A percentile compares a stretch with the other conserved stretches of the same genome.
Conservation (phyloP, 2,113 vertebrate genomes). For the Rattus norvegicus region DNA sequence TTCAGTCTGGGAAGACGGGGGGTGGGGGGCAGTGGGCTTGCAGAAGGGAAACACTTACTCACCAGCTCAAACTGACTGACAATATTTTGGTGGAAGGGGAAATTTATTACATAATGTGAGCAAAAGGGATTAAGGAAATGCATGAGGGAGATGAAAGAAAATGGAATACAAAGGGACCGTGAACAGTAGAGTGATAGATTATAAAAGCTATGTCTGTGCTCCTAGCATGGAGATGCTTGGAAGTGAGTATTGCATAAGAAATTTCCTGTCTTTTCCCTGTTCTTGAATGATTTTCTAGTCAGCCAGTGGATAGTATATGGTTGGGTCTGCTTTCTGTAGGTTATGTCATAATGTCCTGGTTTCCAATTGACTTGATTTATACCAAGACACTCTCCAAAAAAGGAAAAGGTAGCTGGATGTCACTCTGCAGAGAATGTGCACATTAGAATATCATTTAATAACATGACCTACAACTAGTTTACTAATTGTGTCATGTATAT, state of each 20-base stretch:
- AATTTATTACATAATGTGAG: conserved; percentile 2
- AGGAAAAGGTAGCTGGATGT: background rate
- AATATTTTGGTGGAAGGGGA: background rate
- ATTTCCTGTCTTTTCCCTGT: background rate
- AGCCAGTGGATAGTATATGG: background rate
- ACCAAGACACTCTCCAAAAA: background rate
- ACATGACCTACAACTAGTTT: conserved; percentile 4
- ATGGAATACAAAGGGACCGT: background rate
- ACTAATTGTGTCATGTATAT: background rate
- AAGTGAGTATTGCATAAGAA: background rate
- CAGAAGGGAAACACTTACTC: background rate
- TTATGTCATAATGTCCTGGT: background rate
- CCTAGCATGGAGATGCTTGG: background rate
- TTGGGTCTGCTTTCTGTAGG: background rate
- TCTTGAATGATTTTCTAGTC: background rate
- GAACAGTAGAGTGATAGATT: background rate
- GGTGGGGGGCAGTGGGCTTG: background rate
- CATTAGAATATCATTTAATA: conserved; percentile 1
- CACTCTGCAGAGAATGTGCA: background rate
- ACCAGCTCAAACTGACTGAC: conserved; percentile 32
- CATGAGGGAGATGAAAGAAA: background rate
- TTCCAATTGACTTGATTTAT: conserved; percentile 26
- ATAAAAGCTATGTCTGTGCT: background rate
- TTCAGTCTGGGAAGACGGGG: background rate
- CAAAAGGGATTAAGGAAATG: conserved; percentile 37